These are phyloP conservation scores for Pocillopora grandis DNA, from an alignment of 92 coral and sea anemone genomes.

Conservation along the genomic window DNA sequence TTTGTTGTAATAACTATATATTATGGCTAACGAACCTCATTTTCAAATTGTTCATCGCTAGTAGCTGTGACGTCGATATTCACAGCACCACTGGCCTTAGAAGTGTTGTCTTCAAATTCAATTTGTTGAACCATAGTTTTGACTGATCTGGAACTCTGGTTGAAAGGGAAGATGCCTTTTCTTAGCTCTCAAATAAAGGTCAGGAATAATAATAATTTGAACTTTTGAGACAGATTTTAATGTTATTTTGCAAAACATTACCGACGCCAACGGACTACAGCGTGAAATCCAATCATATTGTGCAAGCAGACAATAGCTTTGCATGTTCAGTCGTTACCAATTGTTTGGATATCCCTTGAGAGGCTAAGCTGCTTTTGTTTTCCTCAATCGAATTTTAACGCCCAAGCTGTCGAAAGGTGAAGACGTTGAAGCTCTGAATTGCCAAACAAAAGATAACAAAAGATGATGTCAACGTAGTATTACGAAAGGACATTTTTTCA, in stretches of 20 bases:
- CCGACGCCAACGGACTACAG: neutral
- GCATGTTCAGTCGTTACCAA: neutral
- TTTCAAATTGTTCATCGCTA: slow-evolving; percentile 16
- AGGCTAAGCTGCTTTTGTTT: slow-evolving; percentile 10
- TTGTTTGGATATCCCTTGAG: neutral
- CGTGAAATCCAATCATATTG: neutral
- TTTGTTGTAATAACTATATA: neutral
- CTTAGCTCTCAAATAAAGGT: neutral
- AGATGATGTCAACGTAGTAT: neutral
- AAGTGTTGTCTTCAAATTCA: neutral
- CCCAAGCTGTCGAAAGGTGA: neutral
- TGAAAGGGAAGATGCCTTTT: neutral
- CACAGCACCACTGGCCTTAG: neutral
- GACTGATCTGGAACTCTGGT: no score
- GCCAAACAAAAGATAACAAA: slow-evolving; percentile 17
- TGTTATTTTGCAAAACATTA: neutral
- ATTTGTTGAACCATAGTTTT: neutral
- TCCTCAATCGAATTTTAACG: slow-evolving; percentile 3
- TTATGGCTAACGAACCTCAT: neutral
- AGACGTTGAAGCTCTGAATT: neutral
- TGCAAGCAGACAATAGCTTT: neutral
- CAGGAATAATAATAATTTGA: neutral
- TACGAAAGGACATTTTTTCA: neutral
- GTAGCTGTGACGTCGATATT: neutral
- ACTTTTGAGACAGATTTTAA: neutral